Conservation (phyloP, 2,113 vertebrate species). For the Melanostigma gelatinosum region DNA sequence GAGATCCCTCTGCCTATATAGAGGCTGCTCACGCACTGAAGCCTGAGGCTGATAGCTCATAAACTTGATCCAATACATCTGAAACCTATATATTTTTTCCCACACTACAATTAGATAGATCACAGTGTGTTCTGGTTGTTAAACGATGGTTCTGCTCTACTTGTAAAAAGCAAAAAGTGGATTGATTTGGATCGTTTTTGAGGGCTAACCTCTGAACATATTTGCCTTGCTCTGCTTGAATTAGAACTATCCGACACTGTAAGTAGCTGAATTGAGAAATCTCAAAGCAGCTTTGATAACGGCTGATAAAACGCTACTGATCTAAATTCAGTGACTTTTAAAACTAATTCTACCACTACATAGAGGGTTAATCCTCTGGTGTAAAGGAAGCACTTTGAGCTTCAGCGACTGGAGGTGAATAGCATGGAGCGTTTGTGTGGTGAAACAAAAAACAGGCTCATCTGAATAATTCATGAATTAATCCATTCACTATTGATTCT, state of each 20-base stretch:
- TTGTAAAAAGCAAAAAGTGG: constrained; percentile 4
- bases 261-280: constrained; percentile 10
- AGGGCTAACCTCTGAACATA: constrained; percentile 3
- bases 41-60: neutral
- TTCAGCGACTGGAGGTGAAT: constrained; percentile 10
- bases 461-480: constrained; percentile 47
- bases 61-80: neutral
- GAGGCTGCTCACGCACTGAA: neutral
- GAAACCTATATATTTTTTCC: neutral
- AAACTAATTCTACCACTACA: neutral
- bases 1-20: neutral
- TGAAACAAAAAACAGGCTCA: constrained; percentile 9
- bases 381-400: constrained; percentile 5
- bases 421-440: neutral
- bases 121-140: neutral
- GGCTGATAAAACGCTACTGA: constrained; percentile 9
- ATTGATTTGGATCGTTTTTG: neutral
- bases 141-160: constrained; percentile 1
- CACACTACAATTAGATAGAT: neutral
- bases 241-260: neutral
- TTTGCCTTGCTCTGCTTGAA: neutral
- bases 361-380: neutral
- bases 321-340: constrained; percentile 15
- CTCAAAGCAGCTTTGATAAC: constrained; percentile 19
- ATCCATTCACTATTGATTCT: constrained; percentile 19